Evolutionary conservation across 30 jellyfish, hydroid and myxozoan species (phyloP), one percentile per base, ranked within the genome.

Genomic region (Catostylus mosaicus): DNA sequence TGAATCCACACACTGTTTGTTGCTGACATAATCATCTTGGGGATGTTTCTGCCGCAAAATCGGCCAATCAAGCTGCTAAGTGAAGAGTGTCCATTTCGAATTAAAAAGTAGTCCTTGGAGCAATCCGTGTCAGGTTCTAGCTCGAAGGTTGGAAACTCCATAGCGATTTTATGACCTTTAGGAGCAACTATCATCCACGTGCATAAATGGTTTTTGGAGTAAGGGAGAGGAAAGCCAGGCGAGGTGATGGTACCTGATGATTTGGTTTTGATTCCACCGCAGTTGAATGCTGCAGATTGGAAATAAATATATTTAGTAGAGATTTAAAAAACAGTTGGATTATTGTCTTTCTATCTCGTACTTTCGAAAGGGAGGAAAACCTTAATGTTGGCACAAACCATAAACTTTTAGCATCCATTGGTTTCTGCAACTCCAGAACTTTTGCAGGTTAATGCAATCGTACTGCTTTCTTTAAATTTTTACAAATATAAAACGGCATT

Each of bases 291-390:
- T 82, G 77, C 60, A 26, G 22, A 22, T 43, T n/a, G n/a, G n/a
- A n/a, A n/a, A n/a, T n/a, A n/a, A n/a, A n/a, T n/a, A n/a, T n/a
- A 5, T 71, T 40, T 33, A 6, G 12, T n/a, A n/a, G n/a, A n/a
- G n/a, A n/a, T n/a, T n/a, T n/a, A n/a, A n/a, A n/a, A n/a, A 31
- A 7, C n/a, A 67, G 16, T 16, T 10, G 8, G n/a, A n/a, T n/a
- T n/a, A n/a, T n/a, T n/a, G n/a, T 35, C 84, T 72, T 82, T 19
- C 91, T 96, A 62, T 89, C 96, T 34, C 96, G 79, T 29, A 89
- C 46, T 18, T 77, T 34, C 54, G 71, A 62, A 30, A 62, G 31
- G 75, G n/a, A n/a, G n/a, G n/a, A n/a, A n/a, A n/a, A n/a, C n/a
- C n/a, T n/a, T n/a, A n/a, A n/a, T n/a, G n/a, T n/a, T n/a, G n/a